A percentile compares a stretch with the other conserved stretches of the same genome.
These are phyloP conservation scores for Eupeodes corollae DNA, from an alignment of 1,140 invertebrate genomes.

Conservation along the genomic window DNA sequence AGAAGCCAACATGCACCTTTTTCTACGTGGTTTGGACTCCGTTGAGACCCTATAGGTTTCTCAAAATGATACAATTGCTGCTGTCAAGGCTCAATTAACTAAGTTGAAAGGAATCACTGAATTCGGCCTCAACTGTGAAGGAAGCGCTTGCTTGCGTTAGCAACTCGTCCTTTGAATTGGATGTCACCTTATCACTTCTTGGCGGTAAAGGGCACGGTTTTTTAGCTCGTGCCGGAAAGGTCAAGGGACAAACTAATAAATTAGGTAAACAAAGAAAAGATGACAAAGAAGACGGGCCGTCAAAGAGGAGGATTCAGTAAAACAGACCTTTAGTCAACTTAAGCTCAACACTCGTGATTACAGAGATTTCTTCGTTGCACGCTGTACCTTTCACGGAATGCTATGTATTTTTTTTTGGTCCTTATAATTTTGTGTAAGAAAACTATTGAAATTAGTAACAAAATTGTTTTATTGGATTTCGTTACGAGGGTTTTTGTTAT, in stretches of 20 bases:
- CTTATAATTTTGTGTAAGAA: too few relatives aligned
- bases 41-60: slow-evolving; percentile 29
- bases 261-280: slow-evolving; percentile 99
- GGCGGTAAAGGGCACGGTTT: slow-evolving; percentile 99
- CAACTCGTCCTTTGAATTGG: slow-evolving; percentile 53
- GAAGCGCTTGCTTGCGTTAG: slow-evolving; percentile 52
- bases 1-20: slow-evolving; percentile 35
- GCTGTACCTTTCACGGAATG: too few relatives aligned
- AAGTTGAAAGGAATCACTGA: slow-evolving; percentile 26
- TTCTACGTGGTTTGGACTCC: slow-evolving; percentile 34
- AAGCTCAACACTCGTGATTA: too few relatives aligned
- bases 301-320: slow-evolving; percentile 96
- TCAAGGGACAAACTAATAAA: slow-evolving; percentile 98
- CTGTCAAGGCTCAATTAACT: slow-evolving; percentile 30
- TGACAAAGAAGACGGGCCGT: slow-evolving; percentile 98
- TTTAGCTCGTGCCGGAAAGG: slow-evolving; percentile 98
- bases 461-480: too few relatives aligned
- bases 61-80: slow-evolving; percentile 30
- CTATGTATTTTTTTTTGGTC: too few relatives aligned
- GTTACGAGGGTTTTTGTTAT: too few relatives aligned
- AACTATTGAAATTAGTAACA: too few relatives aligned
- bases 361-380: too few relatives aligned
- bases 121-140: slow-evolving; percentile 43
- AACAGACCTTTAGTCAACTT: slow-evolving; percentile 96
- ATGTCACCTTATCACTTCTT: slow-evolving; percentile 67